Conservation (phyloP, 53 echinoderm and acorn worm genomes). For the Echinometra lucunter region DNA sequence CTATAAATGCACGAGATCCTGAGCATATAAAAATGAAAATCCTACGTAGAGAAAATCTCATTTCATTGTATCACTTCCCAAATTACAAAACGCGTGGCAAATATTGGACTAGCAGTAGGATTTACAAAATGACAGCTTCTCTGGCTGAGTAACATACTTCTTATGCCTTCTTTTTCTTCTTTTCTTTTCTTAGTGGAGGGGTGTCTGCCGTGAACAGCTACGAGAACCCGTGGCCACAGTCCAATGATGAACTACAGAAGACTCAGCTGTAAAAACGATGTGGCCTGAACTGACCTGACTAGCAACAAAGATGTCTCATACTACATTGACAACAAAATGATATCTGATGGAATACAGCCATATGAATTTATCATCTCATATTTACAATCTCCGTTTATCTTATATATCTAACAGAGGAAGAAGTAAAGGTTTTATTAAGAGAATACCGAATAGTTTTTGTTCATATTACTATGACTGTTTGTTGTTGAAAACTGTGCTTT, state of each 20-base stretch:
- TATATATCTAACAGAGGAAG: too few species aligned
- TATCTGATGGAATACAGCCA: background rate
- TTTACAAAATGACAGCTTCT: background rate
- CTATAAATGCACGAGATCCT: too few species aligned
- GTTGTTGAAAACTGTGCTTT: too few species aligned
- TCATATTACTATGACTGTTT: too few species aligned
- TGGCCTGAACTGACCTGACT: background rate
- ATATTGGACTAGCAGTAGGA: too few species aligned
- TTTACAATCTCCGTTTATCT: too few species aligned
- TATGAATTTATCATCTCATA: background rate
- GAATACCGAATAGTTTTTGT: too few species aligned
- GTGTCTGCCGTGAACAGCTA: conserved; percentile 44
- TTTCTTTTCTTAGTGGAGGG: conserved; percentile 12
- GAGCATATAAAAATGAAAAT: too few species aligned
- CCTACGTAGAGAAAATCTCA: too few species aligned
- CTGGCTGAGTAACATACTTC: background rate
- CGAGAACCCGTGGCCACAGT: conserved; percentile 61
- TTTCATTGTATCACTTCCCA: too few species aligned
- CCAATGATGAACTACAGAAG: conserved; percentile 44
- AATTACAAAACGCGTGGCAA: too few species aligned
- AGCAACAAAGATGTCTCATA: background rate
- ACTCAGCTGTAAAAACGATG: conserved; percentile 18
- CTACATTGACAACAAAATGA: conserved; percentile 48
- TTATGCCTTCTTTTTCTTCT: background rate
- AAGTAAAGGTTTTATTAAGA: too few species aligned